phyloP scores from a whole-genome alignment of 1,140 invertebrate genomes.

The Drosophila nannoptera region DNA sequence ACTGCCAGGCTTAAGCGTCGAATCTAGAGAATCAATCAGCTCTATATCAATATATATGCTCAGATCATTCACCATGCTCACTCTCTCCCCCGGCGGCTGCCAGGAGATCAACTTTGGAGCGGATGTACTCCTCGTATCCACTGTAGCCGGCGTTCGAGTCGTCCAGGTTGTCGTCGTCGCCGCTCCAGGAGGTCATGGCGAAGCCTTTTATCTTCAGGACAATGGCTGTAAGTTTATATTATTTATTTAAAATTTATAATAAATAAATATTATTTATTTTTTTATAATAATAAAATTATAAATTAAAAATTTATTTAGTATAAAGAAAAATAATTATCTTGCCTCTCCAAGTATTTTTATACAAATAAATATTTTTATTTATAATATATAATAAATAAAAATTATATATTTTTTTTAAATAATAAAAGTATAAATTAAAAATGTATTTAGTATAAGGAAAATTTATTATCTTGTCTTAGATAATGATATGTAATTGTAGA shows the following conservation, averaged over 20 bases:
- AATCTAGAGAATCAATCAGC: slow-evolving; percentile 25
- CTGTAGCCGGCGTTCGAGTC: slow-evolving; percentile 43
- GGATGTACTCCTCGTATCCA: slow-evolving; percentile 71
- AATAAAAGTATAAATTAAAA: too few relatives aligned
- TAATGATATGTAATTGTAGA: not conserved
- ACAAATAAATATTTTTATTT: too few relatives aligned
- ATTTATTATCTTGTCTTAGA: not conserved
- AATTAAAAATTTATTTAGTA: too few relatives aligned
- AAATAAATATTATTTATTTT: not conserved
- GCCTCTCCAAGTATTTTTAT: too few relatives aligned
- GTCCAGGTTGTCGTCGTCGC: slow-evolving; percentile 30
- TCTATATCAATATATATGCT: slow-evolving; percentile 3
- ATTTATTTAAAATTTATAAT: not conserved
- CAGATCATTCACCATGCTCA: slow-evolving; percentile 14
- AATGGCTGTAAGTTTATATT: slow-evolving; percentile 27
- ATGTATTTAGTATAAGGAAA: not conserved
- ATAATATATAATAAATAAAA: not conserved
- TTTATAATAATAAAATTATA: too few relatives aligned
- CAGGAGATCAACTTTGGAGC: slow-evolving; percentile 58
- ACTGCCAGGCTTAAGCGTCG: slow-evolving; percentile 78
- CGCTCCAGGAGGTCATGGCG: slow-evolving; percentile 60
- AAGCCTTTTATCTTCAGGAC: slow-evolving; percentile 61
- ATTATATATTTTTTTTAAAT: too few relatives aligned
- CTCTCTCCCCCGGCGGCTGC: slow-evolving; percentile 47
- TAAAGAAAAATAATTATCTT: too few relatives aligned